These are phyloP conservation scores for Tetanocera ferruginea DNA, from an alignment of 2,888 invertebrate genomes.

Conservation along the genomic window DNA sequence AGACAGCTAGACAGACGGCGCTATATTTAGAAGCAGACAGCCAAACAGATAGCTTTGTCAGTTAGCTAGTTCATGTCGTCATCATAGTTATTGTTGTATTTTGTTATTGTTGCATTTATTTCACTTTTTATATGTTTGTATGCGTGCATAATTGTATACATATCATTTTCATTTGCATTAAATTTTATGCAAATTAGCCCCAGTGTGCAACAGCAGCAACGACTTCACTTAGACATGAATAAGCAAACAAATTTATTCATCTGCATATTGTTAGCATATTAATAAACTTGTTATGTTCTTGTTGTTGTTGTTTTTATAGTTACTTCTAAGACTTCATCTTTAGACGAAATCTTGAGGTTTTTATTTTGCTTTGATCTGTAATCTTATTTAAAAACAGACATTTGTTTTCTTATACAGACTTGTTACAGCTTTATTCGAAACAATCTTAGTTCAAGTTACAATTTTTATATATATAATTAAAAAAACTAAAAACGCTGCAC, in stretches of 20 bases:
- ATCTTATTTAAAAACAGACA: too few species aligned
- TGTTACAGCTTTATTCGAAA: too few species aligned
- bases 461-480: too few species aligned
- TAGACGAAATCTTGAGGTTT: too few species aligned
- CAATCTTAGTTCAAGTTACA: too few species aligned
- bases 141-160: neutral
- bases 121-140: neutral
- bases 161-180: conserved; percentile 16
- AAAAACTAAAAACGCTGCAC: too few species aligned
- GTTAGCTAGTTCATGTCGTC: conserved; percentile 13
- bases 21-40: neutral
- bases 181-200: conserved; percentile 19
- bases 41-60: neutral
- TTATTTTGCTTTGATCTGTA: too few species aligned
- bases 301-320: neutral
- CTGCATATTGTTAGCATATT: conserved; percentile 20
- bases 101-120: neutral
- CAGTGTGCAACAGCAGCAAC: neutral
- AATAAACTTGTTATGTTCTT: conserved; percentile 19
- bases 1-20: neutral
- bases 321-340: neutral
- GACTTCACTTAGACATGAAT: neutral
- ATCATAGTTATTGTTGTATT: neutral
- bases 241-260: conserved; percentile 1
- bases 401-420: too few species aligned